phyloP scores from a whole-genome alignment of 1,140 invertebrate species.

The Heterodera schachtii region DNA sequence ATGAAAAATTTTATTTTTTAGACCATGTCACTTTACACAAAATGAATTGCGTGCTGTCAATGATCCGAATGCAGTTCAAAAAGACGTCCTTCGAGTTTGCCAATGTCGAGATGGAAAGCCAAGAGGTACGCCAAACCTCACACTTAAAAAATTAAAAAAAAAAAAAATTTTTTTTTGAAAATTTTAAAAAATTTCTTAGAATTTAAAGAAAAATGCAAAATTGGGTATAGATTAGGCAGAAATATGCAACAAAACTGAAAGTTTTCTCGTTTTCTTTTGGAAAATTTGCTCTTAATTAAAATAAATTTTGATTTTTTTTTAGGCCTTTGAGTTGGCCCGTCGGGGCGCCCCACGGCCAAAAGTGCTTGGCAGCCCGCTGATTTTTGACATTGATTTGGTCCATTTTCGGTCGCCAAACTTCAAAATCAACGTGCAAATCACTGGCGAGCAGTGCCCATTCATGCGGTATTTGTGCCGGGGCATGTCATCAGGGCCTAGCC shows the following conservation, averaged over 20 bases:
- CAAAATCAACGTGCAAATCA: constrained; percentile 74
- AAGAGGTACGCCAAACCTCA: constrained; percentile 71
- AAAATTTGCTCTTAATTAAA: too few relatives aligned
- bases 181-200: too few relatives aligned
- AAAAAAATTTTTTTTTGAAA: too few relatives aligned
- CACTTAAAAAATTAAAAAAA: not conserved
- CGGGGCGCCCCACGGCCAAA: constrained; percentile 78
- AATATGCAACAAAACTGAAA: too few relatives aligned
- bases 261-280: too few relatives aligned
- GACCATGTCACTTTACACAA: constrained; percentile 47
- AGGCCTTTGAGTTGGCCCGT: constrained; percentile 79
- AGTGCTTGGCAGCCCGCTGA: constrained; percentile 74
- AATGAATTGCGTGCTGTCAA: constrained; percentile 47
- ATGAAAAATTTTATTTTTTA: constrained; percentile 23
- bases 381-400: constrained; percentile 85
- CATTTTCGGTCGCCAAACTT: constrained; percentile 81
- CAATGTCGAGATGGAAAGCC: constrained; percentile 79
- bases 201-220: too few relatives aligned
- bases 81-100: constrained; percentile 71
- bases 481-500: too few relatives aligned
- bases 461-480: constrained; percentile 47
- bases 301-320: not conserved
- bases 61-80: constrained; percentile 51
- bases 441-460: constrained; percentile 52
- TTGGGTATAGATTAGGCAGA: too few relatives aligned